These are phyloP conservation scores for Wasmannia auropunctata DNA, from an alignment of 1,140 invertebrate genomes.

Conservation along the genomic window DNA sequence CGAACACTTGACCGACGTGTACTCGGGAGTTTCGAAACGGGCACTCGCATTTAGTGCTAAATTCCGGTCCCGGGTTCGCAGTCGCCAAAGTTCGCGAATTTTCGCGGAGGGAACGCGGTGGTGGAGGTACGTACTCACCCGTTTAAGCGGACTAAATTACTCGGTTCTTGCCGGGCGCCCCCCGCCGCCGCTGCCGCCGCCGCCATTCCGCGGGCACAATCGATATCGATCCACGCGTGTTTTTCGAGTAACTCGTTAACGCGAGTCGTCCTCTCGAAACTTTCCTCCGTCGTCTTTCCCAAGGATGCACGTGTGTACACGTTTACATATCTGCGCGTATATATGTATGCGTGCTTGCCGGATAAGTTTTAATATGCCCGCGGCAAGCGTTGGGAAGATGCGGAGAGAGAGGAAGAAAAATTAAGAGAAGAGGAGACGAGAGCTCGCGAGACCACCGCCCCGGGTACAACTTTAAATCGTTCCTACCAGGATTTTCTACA, in stretches of 20 bases:
- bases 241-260: slow-evolving; percentile 54
- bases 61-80: background rate
- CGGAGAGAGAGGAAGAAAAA: background rate
- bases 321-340: background rate
- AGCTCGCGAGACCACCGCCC: slow-evolving; percentile 27
- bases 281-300: slow-evolving; percentile 19
- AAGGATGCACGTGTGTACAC: background rate
- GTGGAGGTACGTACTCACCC: background rate
- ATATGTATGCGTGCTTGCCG: slow-evolving; percentile 21
- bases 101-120: background rate
- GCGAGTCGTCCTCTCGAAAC: slow-evolving; percentile 8
- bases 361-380: slow-evolving; percentile 68
- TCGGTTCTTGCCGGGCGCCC: background rate
- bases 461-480: slow-evolving; percentile 62
- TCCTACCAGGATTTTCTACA: slow-evolving; percentile 22
- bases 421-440: background rate
- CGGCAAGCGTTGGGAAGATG: background rate
- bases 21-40: background rate
- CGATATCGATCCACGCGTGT: slow-evolving; percentile 31
- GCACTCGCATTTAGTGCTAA: slow-evolving; percentile 12
- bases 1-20: slow-evolving; percentile 2
- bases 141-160: slow-evolving; percentile 32
- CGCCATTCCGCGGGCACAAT: background rate
- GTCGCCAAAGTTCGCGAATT: slow-evolving; percentile 43
- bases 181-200: background rate